Evolutionary conservation across 2,113 vertebrate genomes (phyloP).

Genomic region (Colistium nudipinnis): DNA sequence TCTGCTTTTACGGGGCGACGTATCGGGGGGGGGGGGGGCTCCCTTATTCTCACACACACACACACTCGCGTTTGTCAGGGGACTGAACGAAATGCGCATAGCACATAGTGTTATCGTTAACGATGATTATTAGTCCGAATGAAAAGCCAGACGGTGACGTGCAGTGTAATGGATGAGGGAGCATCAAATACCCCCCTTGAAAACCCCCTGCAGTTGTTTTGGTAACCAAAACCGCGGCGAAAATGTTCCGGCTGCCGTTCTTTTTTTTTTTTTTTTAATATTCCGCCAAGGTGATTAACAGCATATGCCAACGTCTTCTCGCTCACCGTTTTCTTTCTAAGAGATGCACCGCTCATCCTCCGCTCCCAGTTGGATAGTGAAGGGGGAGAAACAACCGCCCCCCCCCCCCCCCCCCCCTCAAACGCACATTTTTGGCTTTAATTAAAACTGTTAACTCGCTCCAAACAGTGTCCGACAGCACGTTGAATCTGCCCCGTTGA

Average conservation of each 20-base stretch:
- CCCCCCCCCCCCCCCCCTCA: slow-evolving; percentile 44
- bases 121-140: background rate
- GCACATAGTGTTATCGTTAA: background rate
- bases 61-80: too few species aligned
- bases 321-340: slow-evolving; percentile 17
- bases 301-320: slow-evolving; percentile 34
- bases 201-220: slow-evolving; percentile 36
- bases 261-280: too few species aligned
- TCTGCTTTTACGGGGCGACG: slow-evolving; percentile 35
- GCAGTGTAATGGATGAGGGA: background rate
- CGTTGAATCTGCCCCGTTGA: slow-evolving; percentile 10
- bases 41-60: slow-evolving; percentile 25
- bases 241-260: too few species aligned
- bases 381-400: slow-evolving; percentile 22
- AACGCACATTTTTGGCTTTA: slow-evolving; percentile 58
- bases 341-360: slow-evolving; percentile 15
- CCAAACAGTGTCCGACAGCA: slow-evolving; percentile 30
- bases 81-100: too few species aligned
- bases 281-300: slow-evolving; percentile 33
- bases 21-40: slow-evolving; percentile 31
- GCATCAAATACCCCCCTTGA: background rate
- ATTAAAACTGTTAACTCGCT: slow-evolving; percentile 59
- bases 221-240: too few species aligned
- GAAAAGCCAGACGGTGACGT: background rate
- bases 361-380: background rate